Evolutionary conservation across 2,113 vertebrate species (phyloP).

Genomic region (Ptilonorhynchus violaceus): DNA sequence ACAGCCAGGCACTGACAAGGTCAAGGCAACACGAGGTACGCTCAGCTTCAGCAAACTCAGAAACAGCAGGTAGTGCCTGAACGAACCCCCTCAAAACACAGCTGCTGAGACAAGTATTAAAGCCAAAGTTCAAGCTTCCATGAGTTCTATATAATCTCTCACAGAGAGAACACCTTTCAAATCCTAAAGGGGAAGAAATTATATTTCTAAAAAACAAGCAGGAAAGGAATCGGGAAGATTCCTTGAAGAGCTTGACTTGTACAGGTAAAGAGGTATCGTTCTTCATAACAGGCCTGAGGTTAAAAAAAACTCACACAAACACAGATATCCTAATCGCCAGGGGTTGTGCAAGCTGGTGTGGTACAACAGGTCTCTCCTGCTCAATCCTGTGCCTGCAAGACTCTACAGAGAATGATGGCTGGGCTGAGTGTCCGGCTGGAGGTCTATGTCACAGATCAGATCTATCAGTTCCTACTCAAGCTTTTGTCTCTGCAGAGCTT

Average conservation of each 20-base stretch:
- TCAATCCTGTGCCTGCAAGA: not conserved
- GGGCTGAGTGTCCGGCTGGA: not conserved
- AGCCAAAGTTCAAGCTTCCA: not conserved
- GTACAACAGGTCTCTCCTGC: not conserved
- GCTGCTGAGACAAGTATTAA: not conserved
- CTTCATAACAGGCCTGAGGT: not conserved
- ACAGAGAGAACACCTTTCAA: not conserved
- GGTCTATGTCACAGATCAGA: not conserved
- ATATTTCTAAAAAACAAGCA: not conserved
- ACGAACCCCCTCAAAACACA: not conserved
- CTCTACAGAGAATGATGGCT: not conserved
- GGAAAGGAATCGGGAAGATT: not conserved
- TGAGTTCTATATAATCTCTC: not conserved
- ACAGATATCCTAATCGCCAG: not conserved
- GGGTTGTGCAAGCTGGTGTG: not conserved
- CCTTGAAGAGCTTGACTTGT: not conserved
- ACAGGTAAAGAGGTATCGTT: not conserved
- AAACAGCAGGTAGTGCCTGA: not conserved
- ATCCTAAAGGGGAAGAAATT: not conserved
- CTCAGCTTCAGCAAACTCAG: not conserved
- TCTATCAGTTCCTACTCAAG: not conserved
- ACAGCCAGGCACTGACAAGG: not conserved
- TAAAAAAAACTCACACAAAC: not conserved
- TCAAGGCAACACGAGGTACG: not conserved
- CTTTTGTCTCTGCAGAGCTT: not conserved